A percentile compares a stretch with the other conserved stretches of the same genome.
phyloP scores from a whole-genome alignment of 2,113 vertebrate genomes.

The Acrocephalus arundinaceus region DNA sequence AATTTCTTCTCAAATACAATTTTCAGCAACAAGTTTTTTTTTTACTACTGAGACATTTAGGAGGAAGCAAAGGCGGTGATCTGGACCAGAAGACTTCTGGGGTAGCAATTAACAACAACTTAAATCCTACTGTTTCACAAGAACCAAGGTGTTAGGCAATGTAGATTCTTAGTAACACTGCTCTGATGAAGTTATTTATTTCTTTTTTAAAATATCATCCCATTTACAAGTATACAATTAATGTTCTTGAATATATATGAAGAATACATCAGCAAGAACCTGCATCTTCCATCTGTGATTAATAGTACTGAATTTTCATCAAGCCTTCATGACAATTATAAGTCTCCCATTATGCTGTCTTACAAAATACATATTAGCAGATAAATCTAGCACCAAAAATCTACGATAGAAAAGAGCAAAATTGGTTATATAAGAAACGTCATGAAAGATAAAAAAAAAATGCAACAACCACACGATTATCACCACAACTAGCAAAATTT shows the following conservation, averaged over 20 bases:
- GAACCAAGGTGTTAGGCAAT: neutral
- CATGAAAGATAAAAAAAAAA: neutral
- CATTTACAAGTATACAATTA: neutral
- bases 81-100: neutral
- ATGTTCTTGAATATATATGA: neutral
- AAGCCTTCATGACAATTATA: neutral
- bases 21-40: neutral
- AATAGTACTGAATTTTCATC: neutral
- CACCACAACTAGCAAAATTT: neutral
- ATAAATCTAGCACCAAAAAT: neutral
- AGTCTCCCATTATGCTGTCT: neutral
- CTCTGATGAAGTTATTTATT: neutral
- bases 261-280: neutral
- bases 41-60: neutral
- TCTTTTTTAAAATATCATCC: neutral
- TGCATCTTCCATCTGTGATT: neutral
- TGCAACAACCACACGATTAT: accelerated
- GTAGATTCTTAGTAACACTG: neutral
- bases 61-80: neutral
- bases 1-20: neutral
- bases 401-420: neutral
- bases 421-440: neutral
- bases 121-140: neutral
- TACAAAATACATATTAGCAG: neutral
- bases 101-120: neutral